Percentiles rank a stretch among this genome's conserved stretches.
Evolutionary conservation across 2,888 invertebrate genomes (phyloP).

Genomic region (Lithophane ornitopus): DNA sequence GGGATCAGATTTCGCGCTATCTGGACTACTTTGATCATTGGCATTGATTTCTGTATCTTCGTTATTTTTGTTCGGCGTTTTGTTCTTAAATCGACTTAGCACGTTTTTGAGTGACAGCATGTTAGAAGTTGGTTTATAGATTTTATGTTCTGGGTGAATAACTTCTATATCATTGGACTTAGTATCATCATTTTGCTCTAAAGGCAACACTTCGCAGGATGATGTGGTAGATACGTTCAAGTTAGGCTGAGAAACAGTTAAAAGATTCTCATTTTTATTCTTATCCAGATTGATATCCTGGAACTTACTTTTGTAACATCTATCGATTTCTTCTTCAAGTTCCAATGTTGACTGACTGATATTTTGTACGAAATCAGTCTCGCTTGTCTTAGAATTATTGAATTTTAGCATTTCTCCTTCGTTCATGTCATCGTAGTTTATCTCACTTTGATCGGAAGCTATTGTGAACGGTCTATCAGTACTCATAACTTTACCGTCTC

Average conservation of each 20-base stretch:
- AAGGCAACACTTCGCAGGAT: constrained; percentile 89
- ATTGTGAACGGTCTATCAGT: constrained; percentile 93
- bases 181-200: constrained; percentile 81
- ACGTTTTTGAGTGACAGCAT: constrained; percentile 90
- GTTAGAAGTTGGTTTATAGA: constrained; percentile 92
- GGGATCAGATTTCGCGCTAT: constrained; percentile 79
- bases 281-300: constrained; percentile 82
- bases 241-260: constrained; percentile 84
- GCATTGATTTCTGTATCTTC: constrained; percentile 85
- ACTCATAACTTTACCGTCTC: constrained; percentile 91
- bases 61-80: constrained; percentile 81
- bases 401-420: constrained; percentile 87
- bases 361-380: constrained; percentile 81
- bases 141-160: constrained; percentile 95
- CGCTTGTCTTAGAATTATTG: constrained; percentile 80
- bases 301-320: constrained; percentile 88
- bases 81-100: constrained; percentile 88
- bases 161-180: constrained; percentile 86
- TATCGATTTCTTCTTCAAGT: constrained; percentile 88
- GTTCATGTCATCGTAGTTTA: constrained; percentile 91
- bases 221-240: constrained; percentile 89
- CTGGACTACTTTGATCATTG: constrained; percentile 83
- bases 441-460: constrained; percentile 93
- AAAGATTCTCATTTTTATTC: constrained; percentile 81
- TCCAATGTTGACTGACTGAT: constrained; percentile 88